These are phyloP conservation scores for Phytoseiulus persimilis DNA, from an alignment of 2,888 invertebrate genomes.

Conservation along the genomic window DNA sequence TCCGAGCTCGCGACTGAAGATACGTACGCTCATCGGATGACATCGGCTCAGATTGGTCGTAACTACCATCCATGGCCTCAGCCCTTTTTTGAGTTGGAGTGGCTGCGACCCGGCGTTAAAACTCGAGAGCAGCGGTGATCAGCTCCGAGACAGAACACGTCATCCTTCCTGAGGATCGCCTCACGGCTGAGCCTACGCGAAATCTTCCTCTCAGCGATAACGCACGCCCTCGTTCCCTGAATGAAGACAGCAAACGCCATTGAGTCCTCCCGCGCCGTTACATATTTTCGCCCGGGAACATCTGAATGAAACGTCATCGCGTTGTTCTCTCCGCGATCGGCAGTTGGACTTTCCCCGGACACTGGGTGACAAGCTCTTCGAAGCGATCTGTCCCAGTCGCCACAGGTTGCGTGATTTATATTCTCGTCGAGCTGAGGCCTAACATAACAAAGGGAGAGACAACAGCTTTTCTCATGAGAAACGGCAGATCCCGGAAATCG, in stretches of 20 bases:
- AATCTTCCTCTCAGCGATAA: background rate
- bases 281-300: too few species aligned
- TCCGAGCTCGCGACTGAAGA: background rate
- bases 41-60: background rate
- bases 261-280: too few species aligned
- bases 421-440: too few species aligned
- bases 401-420: too few species aligned
- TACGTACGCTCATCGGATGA: background rate
- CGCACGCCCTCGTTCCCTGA: too few species aligned
- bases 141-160: background rate
- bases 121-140: background rate
- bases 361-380: too few species aligned
- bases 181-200: background rate
- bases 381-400: too few species aligned
- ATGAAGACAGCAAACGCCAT: too few species aligned
- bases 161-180: background rate
- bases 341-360: too few species aligned
- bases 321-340: too few species aligned
- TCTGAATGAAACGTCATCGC: too few species aligned
- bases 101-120: background rate
- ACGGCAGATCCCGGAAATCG: background rate
- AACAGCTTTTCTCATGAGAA: background rate
- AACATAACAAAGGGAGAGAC: too few species aligned
- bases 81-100: background rate
- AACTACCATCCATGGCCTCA: background rate